Evolutionary conservation across 2,888 invertebrate species (phyloP).

Genomic region (Drosophila paranaensis): DNA sequence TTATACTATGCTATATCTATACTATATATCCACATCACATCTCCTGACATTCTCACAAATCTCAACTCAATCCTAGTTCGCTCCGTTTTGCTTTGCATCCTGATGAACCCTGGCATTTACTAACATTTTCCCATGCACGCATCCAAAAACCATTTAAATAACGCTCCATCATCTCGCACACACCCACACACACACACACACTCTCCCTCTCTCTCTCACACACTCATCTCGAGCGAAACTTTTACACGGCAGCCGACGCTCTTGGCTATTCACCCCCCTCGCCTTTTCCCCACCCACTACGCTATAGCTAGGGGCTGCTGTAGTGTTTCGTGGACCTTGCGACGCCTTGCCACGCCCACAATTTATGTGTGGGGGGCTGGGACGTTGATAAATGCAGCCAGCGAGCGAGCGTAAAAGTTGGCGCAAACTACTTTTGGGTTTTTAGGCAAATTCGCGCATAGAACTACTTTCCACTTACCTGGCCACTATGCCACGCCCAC

Average conservation of each 20-base stretch:
- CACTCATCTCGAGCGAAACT: conserved; percentile 46
- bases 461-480: conserved; percentile 78
- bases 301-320: conserved; percentile 39
- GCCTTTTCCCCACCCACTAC: neutral
- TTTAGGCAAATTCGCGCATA: conserved; percentile 79
- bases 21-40: neutral
- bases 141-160: conserved; percentile 78
- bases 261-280: neutral
- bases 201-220: neutral
- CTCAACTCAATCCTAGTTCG: neutral
- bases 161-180: conserved; percentile 72
- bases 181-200: conserved; percentile 17
- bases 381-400: conserved; percentile 77
- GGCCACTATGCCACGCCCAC: conserved; percentile 65
- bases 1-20: neutral
- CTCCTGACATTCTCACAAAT: neutral
- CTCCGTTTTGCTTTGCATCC: neutral
- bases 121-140: conserved; percentile 75
- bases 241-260: conserved; percentile 54
- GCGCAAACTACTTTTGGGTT: conserved; percentile 77
- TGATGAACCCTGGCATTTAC: conserved; percentile 32
- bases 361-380: conserved; percentile 28
- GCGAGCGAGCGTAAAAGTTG: conserved; percentile 66
- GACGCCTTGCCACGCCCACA: conserved; percentile 14
- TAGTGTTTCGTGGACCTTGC: conserved; percentile 30